Evolutionary conservation across 2,797 vertebrate genomes (phyloP), one percentile per base, ranked within the genome.

Genomic region (Pogoniulus pusillus): DNA sequence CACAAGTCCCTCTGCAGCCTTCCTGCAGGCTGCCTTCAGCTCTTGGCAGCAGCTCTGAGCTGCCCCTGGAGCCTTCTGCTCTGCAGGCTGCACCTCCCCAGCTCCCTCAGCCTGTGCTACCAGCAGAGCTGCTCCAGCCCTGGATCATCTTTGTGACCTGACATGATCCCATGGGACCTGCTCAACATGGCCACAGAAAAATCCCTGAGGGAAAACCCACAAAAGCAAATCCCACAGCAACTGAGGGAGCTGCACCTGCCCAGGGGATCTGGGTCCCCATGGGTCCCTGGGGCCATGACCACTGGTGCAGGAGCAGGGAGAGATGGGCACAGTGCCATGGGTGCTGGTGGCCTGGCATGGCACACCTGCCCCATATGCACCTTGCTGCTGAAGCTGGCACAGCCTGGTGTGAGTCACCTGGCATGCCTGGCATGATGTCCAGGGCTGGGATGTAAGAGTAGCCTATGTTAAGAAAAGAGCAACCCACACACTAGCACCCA

Each of bases 371-470:
- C 26, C 10, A 76, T 39, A 54, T 17, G 18, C 60, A 34, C 34
- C 54, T 74, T 47, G 57, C 39, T 69, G 15, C 16, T 0, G 7
- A 35, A 74, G 65, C 49, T 90, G 37, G 22, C 45, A 27, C 84
- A 60, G 71, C 75, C 81, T 71, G 70, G 49, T 66, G 69, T 93
- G 90, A 95, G 78, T 93, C 90, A 92, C 83, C 34, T 41, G 30
- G 0, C 60, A 53, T 0, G n/a, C 27, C 75, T 87, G 59, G 72
- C 84, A 90, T 7, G 18, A 88, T 74, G 90, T 89, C n/a, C 80
- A 79, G 75, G 20, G 65, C 75, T 84, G 58, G 23, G n/a, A 60
- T 87, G 59, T 91, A 91, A 94, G 91, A 96, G 88, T 91, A 96
- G 69, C 62, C 9, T 3, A 8, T 37, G 47, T 91, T 96, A 95